These are phyloP conservation scores for Polylopha cassiicola DNA, from an alignment of 2,888 invertebrate species.

Conservation along the genomic window DNA sequence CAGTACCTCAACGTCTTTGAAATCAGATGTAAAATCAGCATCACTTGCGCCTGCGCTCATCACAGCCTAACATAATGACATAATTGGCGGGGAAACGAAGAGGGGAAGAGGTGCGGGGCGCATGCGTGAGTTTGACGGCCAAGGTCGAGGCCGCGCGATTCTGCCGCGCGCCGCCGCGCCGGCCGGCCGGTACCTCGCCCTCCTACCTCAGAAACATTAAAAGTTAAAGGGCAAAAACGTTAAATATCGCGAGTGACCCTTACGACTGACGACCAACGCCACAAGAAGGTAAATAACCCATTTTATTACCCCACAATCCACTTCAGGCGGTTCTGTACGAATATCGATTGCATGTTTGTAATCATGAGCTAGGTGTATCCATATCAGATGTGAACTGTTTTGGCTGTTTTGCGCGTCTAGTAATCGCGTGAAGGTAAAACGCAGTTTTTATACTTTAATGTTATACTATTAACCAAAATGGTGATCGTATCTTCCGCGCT, in stretches of 20 bases:
- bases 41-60: constrained; percentile 15
- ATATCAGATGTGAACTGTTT: constrained; percentile 25
- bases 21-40: constrained; percentile 1
- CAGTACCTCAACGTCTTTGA: too few relatives aligned
- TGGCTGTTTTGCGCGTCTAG: too few relatives aligned
- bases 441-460: too few relatives aligned
- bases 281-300: constrained; percentile 43
- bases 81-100: constrained; percentile 61
- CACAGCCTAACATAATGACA: constrained; percentile 62
- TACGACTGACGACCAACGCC: constrained; percentile 26
- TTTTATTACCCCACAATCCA: constrained; percentile 23
- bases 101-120: constrained; percentile 56
- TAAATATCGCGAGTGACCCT: constrained; percentile 54
- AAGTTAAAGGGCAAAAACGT: constrained; percentile 48
- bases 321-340: constrained; percentile 18
- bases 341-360: constrained; percentile 41
- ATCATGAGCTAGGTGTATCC: constrained; percentile 35
- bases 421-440: too few relatives aligned
- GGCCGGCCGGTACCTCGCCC: constrained; percentile 59
- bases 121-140: constrained; percentile 77
- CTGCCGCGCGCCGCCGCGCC: constrained; percentile 72
- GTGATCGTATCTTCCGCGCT: constrained; percentile 51
- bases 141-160: constrained; percentile 76
- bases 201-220: constrained; percentile 56
- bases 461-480: constrained; percentile 40